A percentile compares a stretch with the other conserved stretches of the same genome.
These are phyloP conservation scores for Microchrysa polita DNA, from an alignment of 2,888 invertebrate species.

Conservation along the genomic window DNA sequence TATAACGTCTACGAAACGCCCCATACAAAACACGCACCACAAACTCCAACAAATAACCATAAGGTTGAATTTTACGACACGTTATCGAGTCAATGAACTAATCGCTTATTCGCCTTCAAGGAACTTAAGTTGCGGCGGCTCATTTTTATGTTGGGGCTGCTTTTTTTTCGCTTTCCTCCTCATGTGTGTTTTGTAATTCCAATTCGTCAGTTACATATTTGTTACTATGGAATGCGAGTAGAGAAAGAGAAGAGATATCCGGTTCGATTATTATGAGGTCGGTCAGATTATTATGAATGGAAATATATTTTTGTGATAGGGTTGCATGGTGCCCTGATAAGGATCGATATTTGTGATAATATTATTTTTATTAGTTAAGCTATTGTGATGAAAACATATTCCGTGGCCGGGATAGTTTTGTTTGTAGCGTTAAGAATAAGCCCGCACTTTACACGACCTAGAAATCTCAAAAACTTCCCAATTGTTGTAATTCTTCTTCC, in stretches of 20 bases:
- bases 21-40: too few relatives aligned
- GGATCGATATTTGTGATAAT: too few relatives aligned
- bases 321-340: not conserved
- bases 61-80: slow-evolving; percentile 22
- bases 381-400: too few relatives aligned
- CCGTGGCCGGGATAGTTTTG: too few relatives aligned
- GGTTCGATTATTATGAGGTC: slow-evolving; percentile 37
- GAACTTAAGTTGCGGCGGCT: not conserved
- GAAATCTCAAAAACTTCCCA: too few relatives aligned
- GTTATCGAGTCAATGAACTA: slow-evolving; percentile 38
- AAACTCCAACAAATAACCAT: slow-evolving; percentile 28
- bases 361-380: too few relatives aligned
- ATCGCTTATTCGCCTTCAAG: slow-evolving; percentile 26
- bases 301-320: not conserved
- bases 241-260: slow-evolving; percentile 30
- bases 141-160: slow-evolving; percentile 18
- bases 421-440: too few relatives aligned
- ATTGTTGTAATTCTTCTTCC: too few relatives aligned
- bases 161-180: not conserved
- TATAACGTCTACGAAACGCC: slow-evolving; percentile 33
- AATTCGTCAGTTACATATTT: slow-evolving; percentile 29
- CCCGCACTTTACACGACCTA: too few relatives aligned
- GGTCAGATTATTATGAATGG: slow-evolving; percentile 35
- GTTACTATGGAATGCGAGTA: slow-evolving; percentile 38
- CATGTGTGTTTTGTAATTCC: slow-evolving; percentile 6